A percentile compares a stretch with the other conserved stretches of the same genome.
These are phyloP conservation scores for Leptopilina syphax DNA, from an alignment of 2,888 invertebrate species.

Conservation along the genomic window DNA sequence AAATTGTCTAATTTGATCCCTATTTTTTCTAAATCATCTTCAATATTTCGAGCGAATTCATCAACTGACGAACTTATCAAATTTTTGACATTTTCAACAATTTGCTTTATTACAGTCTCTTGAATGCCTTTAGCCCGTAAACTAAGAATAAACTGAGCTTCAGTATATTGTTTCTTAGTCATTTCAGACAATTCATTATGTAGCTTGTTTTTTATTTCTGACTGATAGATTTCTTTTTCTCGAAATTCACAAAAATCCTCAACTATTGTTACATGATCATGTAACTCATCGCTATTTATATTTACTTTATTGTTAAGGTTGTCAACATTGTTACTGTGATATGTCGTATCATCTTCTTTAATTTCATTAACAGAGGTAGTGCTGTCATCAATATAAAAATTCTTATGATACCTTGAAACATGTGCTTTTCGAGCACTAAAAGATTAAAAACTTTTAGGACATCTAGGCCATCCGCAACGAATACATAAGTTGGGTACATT, in stretches of 20 bases:
- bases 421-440: background rate
- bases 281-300: background rate
- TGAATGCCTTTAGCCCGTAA: conserved; percentile 4
- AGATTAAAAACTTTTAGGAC: background rate
- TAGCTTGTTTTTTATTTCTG: background rate
- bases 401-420: background rate
- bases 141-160: background rate
- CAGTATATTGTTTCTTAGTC: background rate
- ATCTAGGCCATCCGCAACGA: background rate
- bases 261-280: too few relatives aligned
- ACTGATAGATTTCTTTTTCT: background rate
- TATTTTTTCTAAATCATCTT: background rate
- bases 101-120: background rate
- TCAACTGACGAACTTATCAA: background rate
- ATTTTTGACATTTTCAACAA: background rate
- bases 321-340: background rate
- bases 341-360: background rate
- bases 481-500: background rate
- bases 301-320: background rate
- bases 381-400: background rate
- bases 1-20: background rate
- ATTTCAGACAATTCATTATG: background rate
- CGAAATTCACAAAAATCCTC: too few relatives aligned
- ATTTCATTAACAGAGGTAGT: background rate
- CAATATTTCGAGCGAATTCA: background rate